Evolutionary conservation across 2,797 vertebrate genomes (phyloP).

Genomic region (Eulemur rubriventer): DNA sequence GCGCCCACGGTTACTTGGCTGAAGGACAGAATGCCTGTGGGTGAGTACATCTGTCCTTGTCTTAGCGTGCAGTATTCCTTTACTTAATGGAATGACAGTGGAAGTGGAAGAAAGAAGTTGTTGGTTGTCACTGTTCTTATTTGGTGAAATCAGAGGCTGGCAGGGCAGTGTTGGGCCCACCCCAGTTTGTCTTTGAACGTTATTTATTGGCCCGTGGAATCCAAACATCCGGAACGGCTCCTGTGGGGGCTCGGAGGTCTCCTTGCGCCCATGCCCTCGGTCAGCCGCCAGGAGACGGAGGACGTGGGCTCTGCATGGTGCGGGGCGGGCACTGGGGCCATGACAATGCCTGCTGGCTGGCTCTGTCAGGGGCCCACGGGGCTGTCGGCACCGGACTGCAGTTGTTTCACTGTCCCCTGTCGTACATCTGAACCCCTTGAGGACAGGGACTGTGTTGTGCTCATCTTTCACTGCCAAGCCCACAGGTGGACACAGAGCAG

Average conservation of each 20-base stretch:
- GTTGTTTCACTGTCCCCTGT: neutral
- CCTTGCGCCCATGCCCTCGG: neutral
- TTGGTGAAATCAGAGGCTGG: neutral
- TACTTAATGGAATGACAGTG: accelerated
- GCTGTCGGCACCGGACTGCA: accelerated
- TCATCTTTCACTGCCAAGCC: neutral
- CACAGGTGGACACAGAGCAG: accelerated
- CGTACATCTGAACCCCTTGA: neutral
- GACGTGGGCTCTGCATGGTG: neutral
- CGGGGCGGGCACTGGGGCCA: neutral
- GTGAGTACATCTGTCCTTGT: constrained; percentile 79
- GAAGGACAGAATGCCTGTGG: constrained; percentile 90
- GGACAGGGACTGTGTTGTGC: neutral
- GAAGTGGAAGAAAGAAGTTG: no score
- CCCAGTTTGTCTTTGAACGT: neutral
- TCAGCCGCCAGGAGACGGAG: neutral
- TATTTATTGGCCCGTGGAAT: neutral
- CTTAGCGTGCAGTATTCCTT: neutral
- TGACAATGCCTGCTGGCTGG: neutral
- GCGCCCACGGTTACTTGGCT: constrained; percentile 90
- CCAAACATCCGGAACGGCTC: accelerated
- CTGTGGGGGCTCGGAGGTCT: accelerated
- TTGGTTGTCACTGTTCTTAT: neutral
- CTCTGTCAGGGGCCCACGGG: neutral
- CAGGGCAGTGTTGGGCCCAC: accelerated